A percentile compares a stretch with the other conserved stretches of the same genome.
These are phyloP conservation scores for Latheticus oryzae DNA, from an alignment of 2,888 invertebrate species.

Conservation along the genomic window DNA sequence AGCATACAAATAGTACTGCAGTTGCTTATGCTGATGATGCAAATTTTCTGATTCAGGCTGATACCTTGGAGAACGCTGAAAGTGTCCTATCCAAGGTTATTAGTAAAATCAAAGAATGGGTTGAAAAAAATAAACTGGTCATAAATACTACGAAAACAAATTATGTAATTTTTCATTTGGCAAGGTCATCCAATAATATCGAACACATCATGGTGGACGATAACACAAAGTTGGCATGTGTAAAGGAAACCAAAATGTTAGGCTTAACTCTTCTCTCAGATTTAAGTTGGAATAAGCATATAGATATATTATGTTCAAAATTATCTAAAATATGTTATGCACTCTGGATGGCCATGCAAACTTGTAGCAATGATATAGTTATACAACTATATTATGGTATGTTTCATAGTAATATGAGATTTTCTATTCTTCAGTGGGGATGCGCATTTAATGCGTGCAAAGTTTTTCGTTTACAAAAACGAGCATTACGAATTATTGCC, in stretches of 20 bases:
- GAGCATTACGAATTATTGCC: not conserved
- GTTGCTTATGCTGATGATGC: slow-evolving; percentile 4
- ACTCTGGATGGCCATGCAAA: slow-evolving; percentile 4
- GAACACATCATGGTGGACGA: not conserved
- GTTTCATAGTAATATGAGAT: slow-evolving; percentile 3
- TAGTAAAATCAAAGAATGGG: slow-evolving; percentile 2
- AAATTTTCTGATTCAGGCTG: slow-evolving; percentile 1
- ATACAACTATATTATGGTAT: slow-evolving; percentile 3
- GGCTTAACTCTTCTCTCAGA: slow-evolving; percentile 2
- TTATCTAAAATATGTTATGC: not conserved
- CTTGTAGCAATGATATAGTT: slow-evolving; percentile 2
- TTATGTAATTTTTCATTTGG: slow-evolving; percentile 3
- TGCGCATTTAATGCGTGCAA: not conserved
- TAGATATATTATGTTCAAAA: not conserved
- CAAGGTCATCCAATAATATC: not conserved
- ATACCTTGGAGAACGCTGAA: slow-evolving; percentile 2
- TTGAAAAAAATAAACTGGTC: slow-evolving; percentile 4
- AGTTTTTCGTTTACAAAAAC: slow-evolving; percentile 5
- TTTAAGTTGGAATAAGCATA: slow-evolving; percentile 4
- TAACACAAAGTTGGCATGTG: slow-evolving; percentile 1
- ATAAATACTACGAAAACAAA: not conserved
- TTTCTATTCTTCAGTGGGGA: slow-evolving; percentile 1
- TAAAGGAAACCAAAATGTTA: slow-evolving; percentile 5
- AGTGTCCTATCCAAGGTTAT: not conserved
- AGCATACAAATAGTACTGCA: slow-evolving; percentile 1